Conservation (phyloP, 2,113 vertebrate species). For the Limnothrissa miodon region DNA sequence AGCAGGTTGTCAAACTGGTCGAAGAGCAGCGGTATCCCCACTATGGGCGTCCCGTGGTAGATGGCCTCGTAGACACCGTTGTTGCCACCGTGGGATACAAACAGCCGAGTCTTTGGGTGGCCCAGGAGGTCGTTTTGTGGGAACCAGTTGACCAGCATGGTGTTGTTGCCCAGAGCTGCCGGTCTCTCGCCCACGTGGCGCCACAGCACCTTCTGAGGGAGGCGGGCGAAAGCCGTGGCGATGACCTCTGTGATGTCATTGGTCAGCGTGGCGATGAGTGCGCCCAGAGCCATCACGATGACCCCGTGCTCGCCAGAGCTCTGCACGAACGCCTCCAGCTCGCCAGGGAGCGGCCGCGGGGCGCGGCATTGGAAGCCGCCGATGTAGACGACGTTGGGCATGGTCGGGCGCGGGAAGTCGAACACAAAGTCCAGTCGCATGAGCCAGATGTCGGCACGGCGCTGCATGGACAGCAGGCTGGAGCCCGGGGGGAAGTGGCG, state of each 20-base stretch:
- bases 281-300: slow-evolving; percentile 71
- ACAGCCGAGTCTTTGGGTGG: slow-evolving; percentile 67
- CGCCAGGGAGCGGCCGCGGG: slow-evolving; percentile 48
- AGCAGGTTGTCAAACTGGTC: slow-evolving; percentile 73
- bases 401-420: slow-evolving; percentile 66
- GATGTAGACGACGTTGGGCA: slow-evolving; percentile 71
- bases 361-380: slow-evolving; percentile 71
- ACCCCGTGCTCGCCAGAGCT: slow-evolving; percentile 70
- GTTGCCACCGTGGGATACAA: slow-evolving; percentile 72
- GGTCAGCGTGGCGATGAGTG: slow-evolving; percentile 59
- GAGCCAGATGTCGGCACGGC: slow-evolving; percentile 67
- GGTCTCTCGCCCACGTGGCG: slow-evolving; percentile 58
- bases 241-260: slow-evolving; percentile 56
- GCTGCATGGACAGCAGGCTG: slow-evolving; percentile 60
- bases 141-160: slow-evolving; percentile 66
- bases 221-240: slow-evolving; percentile 65
- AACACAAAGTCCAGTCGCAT: slow-evolving; percentile 68
- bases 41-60: slow-evolving; percentile 66
- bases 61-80: slow-evolving; percentile 73
- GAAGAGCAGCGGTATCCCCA: slow-evolving; percentile 68
- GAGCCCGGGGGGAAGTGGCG: slow-evolving; percentile 65
- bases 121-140: slow-evolving; percentile 72
- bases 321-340: slow-evolving; percentile 70
- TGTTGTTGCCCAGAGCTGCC: slow-evolving; percentile 66
- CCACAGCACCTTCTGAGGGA: slow-evolving; percentile 75